Evolutionary conservation across 2,888 invertebrate species (phyloP), one percentile per base, ranked within the genome.

Genomic region (Tinea pellionella): DNA sequence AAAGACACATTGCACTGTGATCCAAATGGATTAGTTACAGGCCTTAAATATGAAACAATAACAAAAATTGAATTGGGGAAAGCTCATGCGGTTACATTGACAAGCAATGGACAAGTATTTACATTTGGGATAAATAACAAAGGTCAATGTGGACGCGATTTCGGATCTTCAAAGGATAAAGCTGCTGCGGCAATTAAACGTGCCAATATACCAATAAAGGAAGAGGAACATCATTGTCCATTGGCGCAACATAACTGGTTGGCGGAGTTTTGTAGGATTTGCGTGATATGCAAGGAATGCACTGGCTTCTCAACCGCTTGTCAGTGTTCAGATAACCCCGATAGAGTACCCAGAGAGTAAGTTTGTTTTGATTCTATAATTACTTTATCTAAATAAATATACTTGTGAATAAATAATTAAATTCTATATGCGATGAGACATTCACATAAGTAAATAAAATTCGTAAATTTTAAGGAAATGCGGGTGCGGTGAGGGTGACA

Each of bases 41-140:
- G 94, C 60, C 80, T 96, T 61, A 90, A 92, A 62, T 92, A 94
- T 58, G 91, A 94, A 63, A 89, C 89, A 64, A 88, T 95, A 15
- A 89, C 90, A 59, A 90, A 90, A 83, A 93, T 97, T 2, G 93
- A 95, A 0, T 82, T 99, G 62, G 99, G 99, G 1, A 99, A 99
- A 82, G 98, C 98, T 0, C 99, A 99, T 71, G 94, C 95, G n/a
- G 94, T 96, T 0, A 95, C 92, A 0, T 86, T 99, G 11, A 96
- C 94, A 12, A 92, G 91, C 66, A 94, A 94, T 72, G 99, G 99
- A 0, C 93, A 94, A 67, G 92, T 98, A 2, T 98, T 93, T 75
- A 97, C 98, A 0, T 98, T 98, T 78, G 99, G 99, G 4, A 94
- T 98, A 63, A 99, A 99, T 79, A 98, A 99, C 76, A 97, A 98